Evolutionary conservation across 2,113 vertebrate genomes (phyloP).

Genomic region (Cyprinodon brontotheroides): DNA sequence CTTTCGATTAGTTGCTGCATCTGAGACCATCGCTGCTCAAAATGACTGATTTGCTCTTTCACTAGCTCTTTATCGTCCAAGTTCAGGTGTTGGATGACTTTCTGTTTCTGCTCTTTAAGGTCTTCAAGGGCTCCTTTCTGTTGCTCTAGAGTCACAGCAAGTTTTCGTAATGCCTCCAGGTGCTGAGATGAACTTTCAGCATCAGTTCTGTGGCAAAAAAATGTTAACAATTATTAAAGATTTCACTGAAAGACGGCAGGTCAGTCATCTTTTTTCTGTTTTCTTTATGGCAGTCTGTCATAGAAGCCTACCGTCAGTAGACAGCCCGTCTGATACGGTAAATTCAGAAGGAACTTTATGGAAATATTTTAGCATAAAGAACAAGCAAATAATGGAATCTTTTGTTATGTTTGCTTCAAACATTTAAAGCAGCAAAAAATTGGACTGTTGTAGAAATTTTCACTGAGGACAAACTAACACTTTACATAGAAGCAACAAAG

Average conservation of each 20-base stretch:
- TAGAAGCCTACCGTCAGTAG: no score
- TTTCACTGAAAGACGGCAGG: neutral
- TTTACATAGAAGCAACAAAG: neutral
- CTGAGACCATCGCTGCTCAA: conserved; percentile 93
- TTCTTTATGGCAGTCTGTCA: no score
- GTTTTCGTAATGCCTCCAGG: conserved; percentile 87
- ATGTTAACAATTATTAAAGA: neutral
- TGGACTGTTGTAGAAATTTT: no score
- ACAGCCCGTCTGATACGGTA: no score
- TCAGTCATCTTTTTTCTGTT: neutral
- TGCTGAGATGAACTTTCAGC: conserved; percentile 90
- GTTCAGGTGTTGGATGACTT: conserved; percentile 87
- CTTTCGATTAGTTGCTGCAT: conserved; percentile 88
- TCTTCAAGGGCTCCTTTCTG: conserved; percentile 86
- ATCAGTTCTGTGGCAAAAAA: conserved; percentile 83
- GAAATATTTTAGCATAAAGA: no score
- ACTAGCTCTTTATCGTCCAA: conserved; percentile 92
- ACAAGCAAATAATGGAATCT: no score
- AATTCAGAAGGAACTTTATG: no score
- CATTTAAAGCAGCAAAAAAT: no score
- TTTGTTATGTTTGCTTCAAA: no score
- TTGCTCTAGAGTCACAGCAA: conserved; percentile 84
- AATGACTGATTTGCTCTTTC: conserved; percentile 91
- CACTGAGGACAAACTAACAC: no score
- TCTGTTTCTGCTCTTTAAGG: conserved; percentile 91